A percentile compares a stretch with the other conserved stretches of the same genome.
These are phyloP conservation scores for Catocala nupta DNA, from an alignment of 2,888 invertebrate species.

Conservation along the genomic window DNA sequence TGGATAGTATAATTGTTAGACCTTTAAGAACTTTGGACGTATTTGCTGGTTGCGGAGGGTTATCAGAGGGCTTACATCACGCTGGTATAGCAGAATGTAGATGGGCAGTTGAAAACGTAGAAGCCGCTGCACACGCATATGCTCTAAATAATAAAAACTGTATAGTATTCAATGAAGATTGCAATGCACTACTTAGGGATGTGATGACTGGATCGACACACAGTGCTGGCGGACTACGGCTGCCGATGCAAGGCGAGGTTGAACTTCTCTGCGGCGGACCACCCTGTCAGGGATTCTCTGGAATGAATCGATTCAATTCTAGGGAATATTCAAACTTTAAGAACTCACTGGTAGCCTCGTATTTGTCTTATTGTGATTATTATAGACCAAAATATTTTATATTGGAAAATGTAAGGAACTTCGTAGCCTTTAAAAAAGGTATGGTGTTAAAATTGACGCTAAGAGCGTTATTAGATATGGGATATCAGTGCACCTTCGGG, in stretches of 20 bases:
- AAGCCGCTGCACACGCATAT: constrained; percentile 93
- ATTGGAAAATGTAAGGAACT: constrained; percentile 95
- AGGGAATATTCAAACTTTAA: constrained; percentile 95
- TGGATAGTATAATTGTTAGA: constrained; percentile 68
- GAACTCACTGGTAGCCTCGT: constrained; percentile 94
- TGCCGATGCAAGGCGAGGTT: constrained; percentile 93
- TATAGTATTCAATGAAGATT: constrained; percentile 94
- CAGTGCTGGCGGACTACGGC: constrained; percentile 81
- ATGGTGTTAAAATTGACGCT: constrained; percentile 94
- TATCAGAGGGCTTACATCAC: constrained; percentile 91
- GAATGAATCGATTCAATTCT: constrained; percentile 95
- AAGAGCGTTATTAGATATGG: constrained; percentile 92
- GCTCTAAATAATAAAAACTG: constrained; percentile 91
- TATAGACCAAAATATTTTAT: constrained; percentile 94
- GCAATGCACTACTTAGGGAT: constrained; percentile 90
- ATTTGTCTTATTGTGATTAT: constrained; percentile 94
- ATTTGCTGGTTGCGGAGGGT: constrained; percentile 95
- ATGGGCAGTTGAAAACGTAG: constrained; percentile 94
- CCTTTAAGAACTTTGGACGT: constrained; percentile 92
- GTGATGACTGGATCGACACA: constrained; percentile 89
- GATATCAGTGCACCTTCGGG: constrained; percentile 95
- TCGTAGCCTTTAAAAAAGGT: constrained; percentile 93
- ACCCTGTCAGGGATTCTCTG: constrained; percentile 96
- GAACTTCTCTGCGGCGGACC: constrained; percentile 95
- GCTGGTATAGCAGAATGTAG: constrained; percentile 90